A percentile compares a stretch with the other conserved stretches of the same genome.
phyloP scores from a whole-genome alignment of 2,888 invertebrate genomes.

The Criorhina ranunculi region DNA sequence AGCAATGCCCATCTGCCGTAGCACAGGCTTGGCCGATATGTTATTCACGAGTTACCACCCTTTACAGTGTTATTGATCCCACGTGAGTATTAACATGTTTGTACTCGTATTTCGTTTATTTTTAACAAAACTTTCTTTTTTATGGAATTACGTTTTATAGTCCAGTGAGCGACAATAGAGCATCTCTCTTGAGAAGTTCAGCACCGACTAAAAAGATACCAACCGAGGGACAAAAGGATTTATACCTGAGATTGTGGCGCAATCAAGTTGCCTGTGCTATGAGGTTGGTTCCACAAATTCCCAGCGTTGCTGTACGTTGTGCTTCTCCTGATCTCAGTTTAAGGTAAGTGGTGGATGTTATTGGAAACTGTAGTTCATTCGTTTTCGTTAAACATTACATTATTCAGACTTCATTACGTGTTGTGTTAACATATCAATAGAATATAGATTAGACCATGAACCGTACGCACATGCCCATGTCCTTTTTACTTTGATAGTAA shows the following conservation, averaged over 20 bases:
- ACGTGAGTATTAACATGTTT: slow-evolving; percentile 87
- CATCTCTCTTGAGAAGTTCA: slow-evolving; percentile 95
- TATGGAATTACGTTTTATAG: slow-evolving; percentile 85
- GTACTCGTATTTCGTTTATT: slow-evolving; percentile 22
- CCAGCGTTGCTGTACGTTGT: slow-evolving; percentile 94
- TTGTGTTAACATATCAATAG: slow-evolving; percentile 51
- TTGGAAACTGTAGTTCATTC: slow-evolving; percentile 27
- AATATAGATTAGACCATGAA: slow-evolving; percentile 33
- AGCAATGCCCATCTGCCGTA: slow-evolving; percentile 93
- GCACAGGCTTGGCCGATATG: slow-evolving; percentile 98
- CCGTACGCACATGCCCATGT: slow-evolving; percentile 30
- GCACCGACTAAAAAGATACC: slow-evolving; percentile 95
- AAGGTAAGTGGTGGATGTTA: slow-evolving; percentile 87
- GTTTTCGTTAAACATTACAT: slow-evolving; percentile 59
- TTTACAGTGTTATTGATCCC: slow-evolving; percentile 97
- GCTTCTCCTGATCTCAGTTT: slow-evolving; percentile 96
- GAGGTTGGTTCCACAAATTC: slow-evolving; percentile 96
- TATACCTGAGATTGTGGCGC: slow-evolving; percentile 98
- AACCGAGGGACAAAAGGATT: slow-evolving; percentile 92
- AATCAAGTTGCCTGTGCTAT: slow-evolving; percentile 99
- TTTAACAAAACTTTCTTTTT: slow-evolving; percentile 48
- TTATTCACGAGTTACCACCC: slow-evolving; percentile 94
- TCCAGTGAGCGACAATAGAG: slow-evolving; percentile 97
- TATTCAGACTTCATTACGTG: slow-evolving; percentile 46
- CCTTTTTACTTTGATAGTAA: slow-evolving; percentile 17